Conservation (phyloP, 2,888 invertebrate species). For the Philonicus albiceps region DNA sequence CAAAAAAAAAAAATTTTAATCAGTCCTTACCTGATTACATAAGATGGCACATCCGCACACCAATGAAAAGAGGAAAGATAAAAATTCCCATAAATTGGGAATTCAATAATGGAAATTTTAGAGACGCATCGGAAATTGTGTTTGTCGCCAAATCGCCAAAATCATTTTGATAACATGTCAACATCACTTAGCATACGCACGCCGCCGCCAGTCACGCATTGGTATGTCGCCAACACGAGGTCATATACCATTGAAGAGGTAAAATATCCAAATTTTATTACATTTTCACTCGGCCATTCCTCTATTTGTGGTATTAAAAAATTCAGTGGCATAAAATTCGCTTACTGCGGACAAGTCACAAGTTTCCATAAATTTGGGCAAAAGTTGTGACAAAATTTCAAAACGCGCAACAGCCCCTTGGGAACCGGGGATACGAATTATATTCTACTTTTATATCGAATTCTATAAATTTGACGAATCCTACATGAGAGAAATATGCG, state of each 20-base stretch:
- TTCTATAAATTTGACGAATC: neutral
- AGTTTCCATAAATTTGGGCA: constrained; percentile 24
- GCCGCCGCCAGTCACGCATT: neutral
- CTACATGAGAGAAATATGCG: neutral
- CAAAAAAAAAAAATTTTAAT: neutral
- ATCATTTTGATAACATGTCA: neutral
- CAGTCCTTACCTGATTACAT: neutral
- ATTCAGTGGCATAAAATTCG: neutral
- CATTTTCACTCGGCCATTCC: neutral
- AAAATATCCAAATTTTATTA: constrained; percentile 13
- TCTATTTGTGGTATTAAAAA: neutral
- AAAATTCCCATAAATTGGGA: neutral
- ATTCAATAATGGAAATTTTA: neutral
- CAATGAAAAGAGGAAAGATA: neutral
- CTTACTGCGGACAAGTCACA: neutral
- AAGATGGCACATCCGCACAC: neutral
- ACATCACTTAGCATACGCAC: neutral
- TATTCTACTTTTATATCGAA: neutral
- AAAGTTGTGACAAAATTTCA: neutral
- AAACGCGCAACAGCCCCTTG: neutral
- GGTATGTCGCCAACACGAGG: neutral
- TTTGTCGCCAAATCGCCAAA: neutral
- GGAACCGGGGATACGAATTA: neutral
- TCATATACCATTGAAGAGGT: neutral
- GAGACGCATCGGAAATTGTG: neutral